Conservation (phyloP, 2,797 vertebrate species). For the Schizopygopsis pylzovi region DNA sequence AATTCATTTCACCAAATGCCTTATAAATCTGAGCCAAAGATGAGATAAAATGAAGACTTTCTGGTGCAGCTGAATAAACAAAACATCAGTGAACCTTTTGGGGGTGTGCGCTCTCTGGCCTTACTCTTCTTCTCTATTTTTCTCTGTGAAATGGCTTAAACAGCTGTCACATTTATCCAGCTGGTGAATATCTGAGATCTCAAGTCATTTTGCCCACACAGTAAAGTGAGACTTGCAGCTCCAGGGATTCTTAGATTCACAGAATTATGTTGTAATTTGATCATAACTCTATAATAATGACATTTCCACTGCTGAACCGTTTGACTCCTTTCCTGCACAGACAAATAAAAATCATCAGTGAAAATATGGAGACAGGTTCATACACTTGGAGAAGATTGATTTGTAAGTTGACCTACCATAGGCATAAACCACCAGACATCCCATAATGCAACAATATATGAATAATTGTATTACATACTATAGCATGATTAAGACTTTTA, state of each 20-base stretch:
- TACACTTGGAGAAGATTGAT: not conserved
- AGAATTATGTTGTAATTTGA: slow-evolving; percentile 46
- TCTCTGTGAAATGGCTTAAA: slow-evolving; percentile 52
- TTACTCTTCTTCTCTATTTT: not conserved
- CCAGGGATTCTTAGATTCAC: slow-evolving; percentile 28
- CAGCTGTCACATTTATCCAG: slow-evolving; percentile 58
- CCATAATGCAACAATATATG: not conserved
- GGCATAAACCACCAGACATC: not conserved
- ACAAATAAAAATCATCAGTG: not conserved
- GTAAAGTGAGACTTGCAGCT: slow-evolving; percentile 46
- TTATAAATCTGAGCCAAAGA: slow-evolving; percentile 36
- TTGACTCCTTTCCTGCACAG: slow-evolving; percentile 3
- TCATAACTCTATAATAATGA: slow-evolving; percentile 35
- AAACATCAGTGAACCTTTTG: slow-evolving; percentile 33
- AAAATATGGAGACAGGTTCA: slow-evolving; percentile 16
- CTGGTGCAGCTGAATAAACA: slow-evolving; percentile 53
- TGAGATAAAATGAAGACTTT: slow-evolving; percentile 37
- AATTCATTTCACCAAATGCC: slow-evolving; percentile 16
- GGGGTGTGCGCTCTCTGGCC: slow-evolving; percentile 19
- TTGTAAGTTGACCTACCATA: not conserved
- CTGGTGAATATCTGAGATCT: slow-evolving; percentile 61
- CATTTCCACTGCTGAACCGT: slow-evolving; percentile 46
- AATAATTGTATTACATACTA: not conserved
- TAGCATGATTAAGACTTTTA: not conserved
- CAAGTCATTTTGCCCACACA: slow-evolving; percentile 46